phyloP scores from a whole-genome alignment of 2,888 invertebrate genomes.

The Leptothorax acervorum region DNA sequence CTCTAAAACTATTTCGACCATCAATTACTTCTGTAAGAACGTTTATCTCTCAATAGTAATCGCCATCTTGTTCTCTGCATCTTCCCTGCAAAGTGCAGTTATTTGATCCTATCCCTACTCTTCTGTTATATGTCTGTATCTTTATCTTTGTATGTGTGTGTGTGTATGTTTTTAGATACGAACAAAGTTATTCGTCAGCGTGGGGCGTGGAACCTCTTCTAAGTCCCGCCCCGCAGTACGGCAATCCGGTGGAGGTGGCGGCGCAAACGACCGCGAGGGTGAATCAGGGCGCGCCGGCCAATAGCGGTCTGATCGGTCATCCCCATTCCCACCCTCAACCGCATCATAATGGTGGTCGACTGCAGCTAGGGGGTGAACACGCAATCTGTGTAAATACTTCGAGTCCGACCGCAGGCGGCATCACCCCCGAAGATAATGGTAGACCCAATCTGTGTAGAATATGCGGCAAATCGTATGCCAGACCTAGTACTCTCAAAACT shows the following conservation, averaged over 20 bases:
- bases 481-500: slow-evolving; percentile 98
- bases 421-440: slow-evolving; percentile 91
- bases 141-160: background rate
- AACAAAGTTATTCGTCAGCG: slow-evolving; percentile 84
- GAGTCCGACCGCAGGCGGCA: slow-evolving; percentile 81
- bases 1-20: background rate
- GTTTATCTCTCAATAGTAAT: background rate
- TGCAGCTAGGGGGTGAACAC: slow-evolving; percentile 84
- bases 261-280: slow-evolving; percentile 80
- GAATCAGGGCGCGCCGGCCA: slow-evolving; percentile 83
- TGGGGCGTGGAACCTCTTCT: slow-evolving; percentile 85
- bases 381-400: slow-evolving; percentile 84
- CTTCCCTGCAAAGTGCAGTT: background rate
- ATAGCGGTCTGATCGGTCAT: slow-evolving; percentile 81
- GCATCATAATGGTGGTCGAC: slow-evolving; percentile 80
- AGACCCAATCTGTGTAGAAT: slow-evolving; percentile 97
- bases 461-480: slow-evolving; percentile 98
- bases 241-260: slow-evolving; percentile 81
- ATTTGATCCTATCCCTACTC: slow-evolving; percentile 4
- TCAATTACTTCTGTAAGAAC: background rate
- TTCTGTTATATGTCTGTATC: background rate
- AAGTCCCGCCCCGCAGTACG: slow-evolving; percentile 85
- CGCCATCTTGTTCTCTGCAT: background rate
- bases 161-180: slow-evolving; percentile 79
- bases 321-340: slow-evolving; percentile 81